Evolutionary conservation across 2,888 invertebrate species (phyloP), one percentile per base, ranked within the genome.

Genomic region (Morpho helenor): DNA sequence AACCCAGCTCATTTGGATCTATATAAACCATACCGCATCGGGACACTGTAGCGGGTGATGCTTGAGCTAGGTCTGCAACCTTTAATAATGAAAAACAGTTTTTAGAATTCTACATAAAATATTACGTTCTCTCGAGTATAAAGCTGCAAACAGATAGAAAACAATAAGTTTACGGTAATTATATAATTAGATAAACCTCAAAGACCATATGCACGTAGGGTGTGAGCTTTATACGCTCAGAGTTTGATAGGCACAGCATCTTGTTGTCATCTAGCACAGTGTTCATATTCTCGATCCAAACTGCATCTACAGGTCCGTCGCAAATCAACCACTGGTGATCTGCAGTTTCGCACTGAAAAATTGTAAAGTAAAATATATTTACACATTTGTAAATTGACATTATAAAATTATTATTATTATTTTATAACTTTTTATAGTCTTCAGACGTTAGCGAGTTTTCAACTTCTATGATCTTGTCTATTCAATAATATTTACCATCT

Each of bases 251-350:
- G 71, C 97, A 97, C 44, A 98, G 81, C 96, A 97, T 97, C 86
- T 97, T 98, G 79, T 98, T 98, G 75, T 98, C 97, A 74, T 98
- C 98, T 7, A 97, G 89, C 0, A 97, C 97, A 0, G 97, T 97
- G 80, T 97, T 97, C 93, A 98, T 94, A 76, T 97, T 97, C 82
- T 98, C 98, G 64, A 98, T 97, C 97, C 98, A 98, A 22, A 97
- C 94, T 0, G 97, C 97, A 79, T 97, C 97, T 0, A 98, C 97
- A 0, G 96, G 97, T 0, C 97, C 97, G 76, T 97, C 97, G 79
- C 97, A 97, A 47, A 97, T 93, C 55, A 97, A 92, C 97, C 97
- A 98, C 74, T 97, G 97, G 77, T 97, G 97, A 69, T 96, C 94
- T 57, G 93, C 91, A 5, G 88, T 92, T 53, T 76, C 80, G 52